Evolutionary conservation across 1,140 invertebrate species (phyloP).

Genomic region (Colletes gigas): DNA sequence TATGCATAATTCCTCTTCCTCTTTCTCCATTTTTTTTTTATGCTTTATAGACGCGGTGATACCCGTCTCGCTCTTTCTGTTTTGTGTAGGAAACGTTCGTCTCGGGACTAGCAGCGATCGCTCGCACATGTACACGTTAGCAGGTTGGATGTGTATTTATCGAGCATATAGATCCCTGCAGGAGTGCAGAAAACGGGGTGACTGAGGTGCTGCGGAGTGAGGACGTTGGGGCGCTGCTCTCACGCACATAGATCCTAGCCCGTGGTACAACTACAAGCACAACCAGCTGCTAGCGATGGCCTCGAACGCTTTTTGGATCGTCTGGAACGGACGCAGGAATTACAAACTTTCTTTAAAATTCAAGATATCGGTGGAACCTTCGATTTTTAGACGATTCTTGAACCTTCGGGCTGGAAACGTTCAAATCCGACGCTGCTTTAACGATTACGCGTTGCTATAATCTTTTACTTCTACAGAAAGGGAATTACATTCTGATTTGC

Average conservation of each 20-base stretch:
- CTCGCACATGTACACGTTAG: constrained; percentile 15
- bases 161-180: constrained; percentile 15
- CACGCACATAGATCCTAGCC: constrained; percentile 20
- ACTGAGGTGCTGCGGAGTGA: background rate
- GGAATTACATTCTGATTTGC: too few species aligned
- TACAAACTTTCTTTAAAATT: background rate
- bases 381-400: background rate
- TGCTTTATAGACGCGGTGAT: background rate
- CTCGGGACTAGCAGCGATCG: background rate
- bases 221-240: constrained; percentile 10
- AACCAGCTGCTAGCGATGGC: background rate
- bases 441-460: too few species aligned
- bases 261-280: background rate
- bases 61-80: background rate
- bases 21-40: background rate
- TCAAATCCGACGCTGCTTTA: too few species aligned
- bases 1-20: constrained; percentile 24
- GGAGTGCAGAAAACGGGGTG: constrained; percentile 27
- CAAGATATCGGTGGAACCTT: background rate
- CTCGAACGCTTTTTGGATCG: background rate
- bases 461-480: too few species aligned
- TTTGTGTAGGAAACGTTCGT: constrained; percentile 13
- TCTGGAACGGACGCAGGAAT: background rate
- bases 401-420: too few species aligned
- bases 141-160: constrained; percentile 18